Percentiles rank a stretch among this genome's conserved stretches.
phyloP scores from a whole-genome alignment of 2,113 vertebrate genomes.

The Cyprinodon variegatus region DNA sequence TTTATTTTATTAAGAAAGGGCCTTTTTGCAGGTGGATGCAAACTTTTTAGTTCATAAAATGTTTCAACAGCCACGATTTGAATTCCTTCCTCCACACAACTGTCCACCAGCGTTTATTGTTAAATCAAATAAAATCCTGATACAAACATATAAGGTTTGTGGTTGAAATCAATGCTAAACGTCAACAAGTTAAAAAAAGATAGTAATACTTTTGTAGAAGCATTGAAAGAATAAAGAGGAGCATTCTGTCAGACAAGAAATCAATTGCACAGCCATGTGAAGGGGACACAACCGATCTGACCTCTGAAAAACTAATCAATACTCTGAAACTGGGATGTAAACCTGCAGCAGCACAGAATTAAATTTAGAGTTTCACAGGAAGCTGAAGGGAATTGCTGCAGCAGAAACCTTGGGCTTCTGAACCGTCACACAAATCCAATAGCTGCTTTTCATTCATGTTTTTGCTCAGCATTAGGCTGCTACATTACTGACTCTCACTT shows the following conservation, averaged over 20 bases:
- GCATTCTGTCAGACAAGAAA: constrained; percentile 54
- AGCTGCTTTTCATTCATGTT: not conserved
- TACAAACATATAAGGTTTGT: not conserved
- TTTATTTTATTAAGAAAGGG: too few species aligned
- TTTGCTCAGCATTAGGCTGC: not conserved
- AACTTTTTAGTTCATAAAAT: too few species aligned
- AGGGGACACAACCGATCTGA: constrained; percentile 44
- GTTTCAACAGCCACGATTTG: not conserved
- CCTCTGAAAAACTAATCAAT: constrained; percentile 51
- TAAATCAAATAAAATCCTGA: not conserved
- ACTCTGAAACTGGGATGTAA: constrained; percentile 62
- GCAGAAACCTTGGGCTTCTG: too few species aligned
- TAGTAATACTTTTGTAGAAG: not conserved
- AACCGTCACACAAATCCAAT: not conserved
- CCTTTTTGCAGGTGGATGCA: too few species aligned
- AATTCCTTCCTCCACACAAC: not conserved
- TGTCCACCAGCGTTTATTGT: not conserved
- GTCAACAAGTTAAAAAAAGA: not conserved
- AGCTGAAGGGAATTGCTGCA: not conserved
- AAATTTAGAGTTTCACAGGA: not conserved
- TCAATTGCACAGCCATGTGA: constrained; percentile 43
- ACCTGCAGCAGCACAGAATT: not conserved
- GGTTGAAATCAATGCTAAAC: not conserved
- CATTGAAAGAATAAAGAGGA: constrained; percentile 10
- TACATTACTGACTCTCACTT: not conserved